Conservation (phyloP, 2,797 vertebrate species). For the Esox lucius region DNA sequence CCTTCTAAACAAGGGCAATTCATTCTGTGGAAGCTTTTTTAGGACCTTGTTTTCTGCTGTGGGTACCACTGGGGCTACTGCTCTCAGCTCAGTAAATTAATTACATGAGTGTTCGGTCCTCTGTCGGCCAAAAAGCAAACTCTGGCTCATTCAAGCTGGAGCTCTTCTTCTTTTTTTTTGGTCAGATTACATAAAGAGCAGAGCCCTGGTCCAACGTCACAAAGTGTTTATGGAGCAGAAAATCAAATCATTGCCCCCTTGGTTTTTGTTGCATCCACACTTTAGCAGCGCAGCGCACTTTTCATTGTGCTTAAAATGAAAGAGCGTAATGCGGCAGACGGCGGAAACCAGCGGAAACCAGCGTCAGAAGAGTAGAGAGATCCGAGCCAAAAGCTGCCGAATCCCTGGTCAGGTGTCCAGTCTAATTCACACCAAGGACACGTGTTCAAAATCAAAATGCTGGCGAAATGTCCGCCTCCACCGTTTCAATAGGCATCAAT, state of each 20-base stretch:
- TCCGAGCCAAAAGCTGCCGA: slow-evolving; percentile 52
- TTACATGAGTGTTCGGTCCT: slow-evolving; percentile 57
- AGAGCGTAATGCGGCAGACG: slow-evolving; percentile 41
- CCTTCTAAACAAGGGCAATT: slow-evolving; percentile 46
- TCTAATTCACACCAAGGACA: not conserved
- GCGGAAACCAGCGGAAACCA: slow-evolving; percentile 47
- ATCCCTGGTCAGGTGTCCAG: slow-evolving; percentile 16
- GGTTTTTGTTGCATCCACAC: slow-evolving; percentile 62
- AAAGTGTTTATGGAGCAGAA: slow-evolving; percentile 77
- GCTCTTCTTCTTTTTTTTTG: slow-evolving; percentile 49
- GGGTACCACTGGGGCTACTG: slow-evolving; percentile 31
- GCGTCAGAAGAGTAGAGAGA: slow-evolving; percentile 44
- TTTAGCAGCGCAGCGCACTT: slow-evolving; percentile 59
- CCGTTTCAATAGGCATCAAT: slow-evolving; percentile 47
- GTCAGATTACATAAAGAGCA: slow-evolving; percentile 69
- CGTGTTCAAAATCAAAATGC: slow-evolving; percentile 3
- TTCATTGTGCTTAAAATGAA: slow-evolving; percentile 68
- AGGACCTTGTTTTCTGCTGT: slow-evolving; percentile 37
- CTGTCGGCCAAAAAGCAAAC: slow-evolving; percentile 43
- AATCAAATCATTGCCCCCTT: slow-evolving; percentile 71
- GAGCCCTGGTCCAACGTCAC: slow-evolving; percentile 64
- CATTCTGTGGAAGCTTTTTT: slow-evolving; percentile 21
- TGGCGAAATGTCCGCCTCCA: slow-evolving; percentile 33
- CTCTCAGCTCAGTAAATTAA: slow-evolving; percentile 55
- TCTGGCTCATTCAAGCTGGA: slow-evolving; percentile 44